Evolutionary conservation across 2,888 invertebrate species (phyloP), one percentile per base, ranked within the genome.

Genomic region (Tenthredo notha): DNA sequence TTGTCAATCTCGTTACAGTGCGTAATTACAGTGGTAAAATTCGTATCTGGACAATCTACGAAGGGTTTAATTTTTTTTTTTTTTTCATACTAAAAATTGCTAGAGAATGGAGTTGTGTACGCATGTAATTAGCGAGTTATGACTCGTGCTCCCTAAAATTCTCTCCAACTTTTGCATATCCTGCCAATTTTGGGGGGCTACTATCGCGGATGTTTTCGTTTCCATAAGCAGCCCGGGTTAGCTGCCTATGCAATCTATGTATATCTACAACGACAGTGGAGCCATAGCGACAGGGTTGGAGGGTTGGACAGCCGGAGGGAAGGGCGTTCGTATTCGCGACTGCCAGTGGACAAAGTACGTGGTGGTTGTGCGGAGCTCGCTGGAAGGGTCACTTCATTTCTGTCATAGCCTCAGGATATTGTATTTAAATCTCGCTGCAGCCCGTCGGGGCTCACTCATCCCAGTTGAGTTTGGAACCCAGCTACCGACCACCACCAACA

Each of bases 331-430:
- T 18, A 40, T 61, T 61, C 40, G 70, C 29, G n/a, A 43, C 29
- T 50, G 67, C 47, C 47, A 50, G 80, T 61, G 61, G 80, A 80
- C 58, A 61, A 61, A 83, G 43, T 83, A 83, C 83, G 67, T 33
- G 47, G 83, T 65, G 67, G 47, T 83, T 43, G 67, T 29, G 67
- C 9, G 70, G 43, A 50, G 67, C 83, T 37, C 37, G 67, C 47
- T 33, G 65, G 83, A 70, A 47, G 83, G 77, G 83, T 50, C 85
- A 84, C 85, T 84, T 85, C 88, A 86, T 90, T 89, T 88, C 88
- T 87, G 85, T 86, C 86, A 87, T 87, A 86, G 89, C 90, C 90
- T 78, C 86, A 85, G 87, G 90, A 88, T 90, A 90, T 90, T 90
- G 88, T 90, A 90, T 90, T 90, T 90, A 90, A 90, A 90, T 90